Conservation (phyloP, 2,797 vertebrate genomes). For the Leuciscus waleckii region DNA sequence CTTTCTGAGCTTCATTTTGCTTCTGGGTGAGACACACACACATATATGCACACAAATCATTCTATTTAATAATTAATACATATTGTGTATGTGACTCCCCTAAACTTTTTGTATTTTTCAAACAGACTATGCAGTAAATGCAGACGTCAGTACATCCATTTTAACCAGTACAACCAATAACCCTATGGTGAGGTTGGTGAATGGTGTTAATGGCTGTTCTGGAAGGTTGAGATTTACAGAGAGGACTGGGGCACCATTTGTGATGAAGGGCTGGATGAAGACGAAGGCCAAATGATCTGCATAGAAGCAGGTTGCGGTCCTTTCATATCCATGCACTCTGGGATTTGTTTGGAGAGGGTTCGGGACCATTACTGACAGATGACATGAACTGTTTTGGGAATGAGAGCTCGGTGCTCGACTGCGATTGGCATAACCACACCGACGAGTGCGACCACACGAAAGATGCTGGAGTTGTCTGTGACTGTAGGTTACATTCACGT, state of each 20-base stretch:
- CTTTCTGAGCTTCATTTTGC: constrained; percentile 22
- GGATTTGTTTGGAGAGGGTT: not conserved
- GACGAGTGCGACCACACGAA: constrained; percentile 4
- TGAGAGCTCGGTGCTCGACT: constrained; percentile 10
- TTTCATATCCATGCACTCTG: not conserved
- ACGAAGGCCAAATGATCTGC: constrained; percentile 17
- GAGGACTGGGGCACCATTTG: constrained; percentile 32
- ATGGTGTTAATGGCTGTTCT: not conserved
- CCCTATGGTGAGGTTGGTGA: not conserved
- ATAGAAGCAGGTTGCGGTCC: constrained; percentile 31
- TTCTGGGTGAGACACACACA: constrained; percentile 10
- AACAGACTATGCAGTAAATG: not conserved
- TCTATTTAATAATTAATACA: not conserved
- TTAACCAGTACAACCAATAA: not conserved
- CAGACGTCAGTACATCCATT: not conserved
- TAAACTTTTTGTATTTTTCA: not conserved
- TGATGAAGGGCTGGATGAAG: not conserved
- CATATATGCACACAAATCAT: not conserved
- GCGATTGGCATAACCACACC: not conserved
- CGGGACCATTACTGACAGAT: not conserved
- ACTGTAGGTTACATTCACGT: constrained; percentile 12
- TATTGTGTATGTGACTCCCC: not conserved
- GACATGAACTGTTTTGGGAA: constrained; percentile 37
- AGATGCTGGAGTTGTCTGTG: constrained; percentile 24
- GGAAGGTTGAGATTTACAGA: constrained; percentile 18